Evolutionary conservation across 2,113 vertebrate species (phyloP).

Genomic region (Acanthochromis polyacanthus): DNA sequence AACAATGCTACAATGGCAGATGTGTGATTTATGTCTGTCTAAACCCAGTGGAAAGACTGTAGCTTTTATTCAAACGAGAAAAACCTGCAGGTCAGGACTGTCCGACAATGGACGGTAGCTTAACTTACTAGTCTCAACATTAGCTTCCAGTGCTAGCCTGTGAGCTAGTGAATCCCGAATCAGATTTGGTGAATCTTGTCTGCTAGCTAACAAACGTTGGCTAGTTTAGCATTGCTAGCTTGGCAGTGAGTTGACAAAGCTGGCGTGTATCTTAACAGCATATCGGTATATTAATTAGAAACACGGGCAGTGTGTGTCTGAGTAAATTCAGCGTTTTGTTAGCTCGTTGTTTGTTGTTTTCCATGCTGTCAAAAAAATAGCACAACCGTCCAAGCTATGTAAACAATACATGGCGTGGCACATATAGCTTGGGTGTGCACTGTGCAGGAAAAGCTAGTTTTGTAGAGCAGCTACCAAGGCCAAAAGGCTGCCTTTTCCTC

Average conservation of each 20-base stretch:
- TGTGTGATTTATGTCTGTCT: not conserved
- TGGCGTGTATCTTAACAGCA: not conserved
- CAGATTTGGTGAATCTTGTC: slow-evolving; percentile 56
- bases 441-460: slow-evolving; percentile 56
- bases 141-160: slow-evolving; percentile 43
- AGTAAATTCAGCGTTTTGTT: not conserved
- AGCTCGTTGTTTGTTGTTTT: slow-evolving; percentile 13
- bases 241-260: slow-evolving; percentile 62
- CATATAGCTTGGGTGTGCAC: slow-evolving; percentile 66
- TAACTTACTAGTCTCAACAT: slow-evolving; percentile 3
- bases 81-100: slow-evolving; percentile 4
- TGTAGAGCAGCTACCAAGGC: slow-evolving; percentile 44
- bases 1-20: accelerated
- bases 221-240: slow-evolving; percentile 65
- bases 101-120: slow-evolving; percentile 22
- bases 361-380: slow-evolving; percentile 42
- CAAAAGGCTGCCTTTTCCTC: slow-evolving; percentile 16
- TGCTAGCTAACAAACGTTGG: slow-evolving; percentile 58
- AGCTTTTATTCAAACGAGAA: not conserved
- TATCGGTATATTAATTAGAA: not conserved
- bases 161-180: slow-evolving; percentile 44
- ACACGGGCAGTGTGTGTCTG: not conserved
- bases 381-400: slow-evolving; percentile 66
- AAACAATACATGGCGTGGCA: slow-evolving; percentile 81
- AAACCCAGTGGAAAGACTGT: not conserved